These are phyloP conservation scores for Zaprionus tsacasi DNA, from an alignment of 1,140 invertebrate species.

Conservation along the genomic window DNA sequence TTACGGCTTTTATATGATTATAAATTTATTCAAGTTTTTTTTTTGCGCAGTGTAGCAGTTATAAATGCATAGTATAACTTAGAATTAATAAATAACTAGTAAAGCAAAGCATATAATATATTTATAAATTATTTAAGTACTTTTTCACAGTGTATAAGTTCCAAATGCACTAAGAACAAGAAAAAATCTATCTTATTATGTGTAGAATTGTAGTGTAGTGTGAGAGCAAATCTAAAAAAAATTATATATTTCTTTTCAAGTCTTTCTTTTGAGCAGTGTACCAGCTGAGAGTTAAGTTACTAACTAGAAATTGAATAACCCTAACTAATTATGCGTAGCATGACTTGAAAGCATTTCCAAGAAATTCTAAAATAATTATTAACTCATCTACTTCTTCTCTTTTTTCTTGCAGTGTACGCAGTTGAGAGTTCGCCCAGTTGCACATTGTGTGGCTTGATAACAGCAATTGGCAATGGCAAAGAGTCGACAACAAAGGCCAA, in stretches of 20 bases:
- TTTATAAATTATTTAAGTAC: too few relatives aligned
- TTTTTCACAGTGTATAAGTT: too few relatives aligned
- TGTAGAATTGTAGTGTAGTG: too few relatives aligned
- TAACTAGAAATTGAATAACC: not conserved
- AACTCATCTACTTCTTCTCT: not conserved
- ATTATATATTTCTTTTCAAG: too few relatives aligned
- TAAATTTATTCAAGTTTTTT: not conserved
- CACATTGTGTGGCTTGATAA: constrained; percentile 29
- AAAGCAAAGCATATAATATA: too few relatives aligned
- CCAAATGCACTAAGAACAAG: too few relatives aligned
- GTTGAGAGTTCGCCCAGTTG: constrained; percentile 3
- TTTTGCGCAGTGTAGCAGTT: not conserved
- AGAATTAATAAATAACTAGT: too few relatives aligned
- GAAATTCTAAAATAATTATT: not conserved
- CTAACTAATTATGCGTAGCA: not conserved
- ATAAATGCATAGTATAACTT: too few relatives aligned
- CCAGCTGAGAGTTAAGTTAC: not conserved
- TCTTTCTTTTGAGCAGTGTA: not conserved
- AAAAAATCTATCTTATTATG: too few relatives aligned
- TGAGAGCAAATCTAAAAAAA: too few relatives aligned
- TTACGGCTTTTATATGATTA: not conserved
- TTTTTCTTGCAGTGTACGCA: constrained; percentile 21
- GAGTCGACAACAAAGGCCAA: constrained; percentile 30
- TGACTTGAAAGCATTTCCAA: not conserved
- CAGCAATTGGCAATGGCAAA: constrained; percentile 46